A percentile compares a stretch with the other conserved stretches of the same genome.
Evolutionary conservation across 2,888 invertebrate genomes (phyloP).

Genomic region (Coecobrya sp.): DNA sequence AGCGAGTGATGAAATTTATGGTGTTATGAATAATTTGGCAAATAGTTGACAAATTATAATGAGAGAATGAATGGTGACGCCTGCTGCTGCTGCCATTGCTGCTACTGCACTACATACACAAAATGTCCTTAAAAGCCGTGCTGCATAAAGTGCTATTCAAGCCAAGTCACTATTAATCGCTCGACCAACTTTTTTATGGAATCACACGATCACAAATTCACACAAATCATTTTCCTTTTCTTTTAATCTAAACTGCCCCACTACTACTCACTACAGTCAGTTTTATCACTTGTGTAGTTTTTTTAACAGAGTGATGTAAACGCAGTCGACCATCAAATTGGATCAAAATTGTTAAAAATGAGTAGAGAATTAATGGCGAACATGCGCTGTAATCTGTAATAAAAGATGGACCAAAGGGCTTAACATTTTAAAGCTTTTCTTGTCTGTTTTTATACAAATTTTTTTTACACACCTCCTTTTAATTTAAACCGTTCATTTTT

Average conservation of each 20-base stretch:
- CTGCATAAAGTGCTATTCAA: too few relatives aligned
- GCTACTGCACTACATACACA: too few relatives aligned
- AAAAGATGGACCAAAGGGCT: too few relatives aligned
- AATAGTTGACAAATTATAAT: too few relatives aligned
- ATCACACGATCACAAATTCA: slow-evolving; percentile 28
- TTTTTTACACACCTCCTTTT: background rate
- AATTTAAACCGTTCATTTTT: background rate
- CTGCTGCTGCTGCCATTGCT: too few relatives aligned
- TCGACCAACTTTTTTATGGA: background rate
- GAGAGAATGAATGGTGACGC: too few relatives aligned
- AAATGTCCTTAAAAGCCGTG: too few relatives aligned
- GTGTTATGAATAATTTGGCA: too few relatives aligned
- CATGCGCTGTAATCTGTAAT: background rate
- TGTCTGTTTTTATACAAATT: too few relatives aligned
- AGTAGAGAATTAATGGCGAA: background rate
- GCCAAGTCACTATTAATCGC: background rate
- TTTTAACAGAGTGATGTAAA: slow-evolving; percentile 30
- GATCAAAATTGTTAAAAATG: background rate
- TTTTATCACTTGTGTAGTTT: slow-evolving; percentile 38
- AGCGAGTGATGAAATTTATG: too few relatives aligned
- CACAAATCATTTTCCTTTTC: slow-evolving; percentile 13
- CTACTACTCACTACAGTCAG: too few relatives aligned
- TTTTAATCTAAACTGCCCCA: background rate
- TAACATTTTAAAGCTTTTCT: too few relatives aligned
- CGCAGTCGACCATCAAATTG: slow-evolving; percentile 27